Percentiles rank a stretch among this genome's conserved stretches.
These are phyloP conservation scores for Tyto alba DNA, from an alignment of 2,113 vertebrate genomes.

Conservation along the genomic window DNA sequence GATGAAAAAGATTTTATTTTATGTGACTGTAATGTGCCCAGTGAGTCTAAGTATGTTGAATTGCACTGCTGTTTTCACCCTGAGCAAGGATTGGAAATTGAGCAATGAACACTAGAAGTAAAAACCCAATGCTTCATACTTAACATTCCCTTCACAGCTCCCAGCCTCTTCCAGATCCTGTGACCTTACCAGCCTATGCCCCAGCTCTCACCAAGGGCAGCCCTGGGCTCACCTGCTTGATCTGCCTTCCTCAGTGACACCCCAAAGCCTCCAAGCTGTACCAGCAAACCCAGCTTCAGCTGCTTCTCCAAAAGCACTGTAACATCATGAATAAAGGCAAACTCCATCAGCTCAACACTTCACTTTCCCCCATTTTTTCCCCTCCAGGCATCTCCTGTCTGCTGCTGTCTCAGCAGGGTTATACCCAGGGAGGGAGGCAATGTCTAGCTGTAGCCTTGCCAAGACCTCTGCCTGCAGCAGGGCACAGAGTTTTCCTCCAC, in stretches of 20 bases:
- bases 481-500: fast-evolving
- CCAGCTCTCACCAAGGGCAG: neutral
- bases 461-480: neutral
- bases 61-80: neutral
- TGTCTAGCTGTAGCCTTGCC: no score
- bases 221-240: neutral
- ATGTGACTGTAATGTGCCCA: neutral
- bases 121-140: neutral
- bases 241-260: neutral
- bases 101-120: neutral
- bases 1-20: neutral
- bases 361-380: neutral
- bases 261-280: neutral
- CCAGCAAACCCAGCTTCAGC: neutral
- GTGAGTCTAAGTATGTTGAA: neutral
- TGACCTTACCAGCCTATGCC: neutral
- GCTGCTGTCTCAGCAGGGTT: neutral
- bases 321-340: neutral
- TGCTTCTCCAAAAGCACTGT: neutral
- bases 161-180: neutral
- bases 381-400: neutral
- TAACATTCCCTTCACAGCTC: neutral
- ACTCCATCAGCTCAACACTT: neutral
- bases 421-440: neutral
- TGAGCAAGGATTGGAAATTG: neutral